phyloP scores from a whole-genome alignment of 2,797 vertebrate genomes.

The Pipistrellus pygmaeus region DNA sequence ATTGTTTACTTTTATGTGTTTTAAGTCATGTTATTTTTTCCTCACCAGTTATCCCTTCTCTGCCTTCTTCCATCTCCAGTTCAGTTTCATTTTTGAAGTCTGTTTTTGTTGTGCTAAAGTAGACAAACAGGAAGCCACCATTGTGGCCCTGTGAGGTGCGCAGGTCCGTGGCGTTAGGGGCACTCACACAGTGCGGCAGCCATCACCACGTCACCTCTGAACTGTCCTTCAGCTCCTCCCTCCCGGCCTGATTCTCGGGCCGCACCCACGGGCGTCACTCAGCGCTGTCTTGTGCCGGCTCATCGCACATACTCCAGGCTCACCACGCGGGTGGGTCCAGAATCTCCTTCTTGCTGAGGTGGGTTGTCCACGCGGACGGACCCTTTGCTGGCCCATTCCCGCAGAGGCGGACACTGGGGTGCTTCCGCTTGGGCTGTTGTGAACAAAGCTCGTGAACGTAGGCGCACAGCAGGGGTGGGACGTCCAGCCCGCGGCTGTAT shows the following conservation, averaged over 20 bases:
- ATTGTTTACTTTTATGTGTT: not conserved
- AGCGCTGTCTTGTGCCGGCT: fast-evolving
- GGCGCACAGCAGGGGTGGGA: not conserved
- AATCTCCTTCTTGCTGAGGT: fast-evolving
- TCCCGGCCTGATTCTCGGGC: fast-evolving
- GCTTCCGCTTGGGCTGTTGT: fast-evolving
- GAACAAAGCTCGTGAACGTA: fast-evolving
- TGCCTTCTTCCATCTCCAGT: not conserved
- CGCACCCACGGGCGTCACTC: fast-evolving
- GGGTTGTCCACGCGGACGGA: fast-evolving
- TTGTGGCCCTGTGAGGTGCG: fast-evolving
- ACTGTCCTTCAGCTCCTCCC: fast-evolving
- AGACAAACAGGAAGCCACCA: fast-evolving
- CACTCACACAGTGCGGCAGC: fast-evolving
- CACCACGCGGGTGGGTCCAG: fast-evolving
- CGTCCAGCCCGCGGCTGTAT: too few species aligned
- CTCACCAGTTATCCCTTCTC: not conserved
- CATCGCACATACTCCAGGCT: fast-evolving
- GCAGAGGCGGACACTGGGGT: fast-evolving
- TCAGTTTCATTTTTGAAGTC: not conserved
- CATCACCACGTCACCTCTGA: not conserved
- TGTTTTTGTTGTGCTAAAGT: not conserved
- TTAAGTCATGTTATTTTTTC: not conserved
- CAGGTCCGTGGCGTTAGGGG: fast-evolving
- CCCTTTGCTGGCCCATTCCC: fast-evolving